Base-by-base conservation (phyloP, 2,888 invertebrate genomes). In the Luperina nickerlii region DNA sequence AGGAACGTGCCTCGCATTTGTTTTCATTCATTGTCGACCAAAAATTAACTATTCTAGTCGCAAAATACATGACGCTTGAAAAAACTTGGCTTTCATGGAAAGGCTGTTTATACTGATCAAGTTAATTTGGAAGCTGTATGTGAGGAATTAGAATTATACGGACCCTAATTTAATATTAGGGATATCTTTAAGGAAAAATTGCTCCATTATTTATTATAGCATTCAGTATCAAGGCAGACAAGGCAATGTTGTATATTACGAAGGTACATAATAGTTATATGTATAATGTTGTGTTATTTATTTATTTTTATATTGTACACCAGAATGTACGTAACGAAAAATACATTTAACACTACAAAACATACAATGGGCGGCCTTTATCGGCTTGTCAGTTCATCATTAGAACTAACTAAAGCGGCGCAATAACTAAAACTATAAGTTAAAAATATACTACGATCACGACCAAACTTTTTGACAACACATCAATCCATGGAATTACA, bases 1-100 rank as follows among this genome's bases (percentile, higher is more conserved):
- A 24, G 27, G 24, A 73, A 88, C 89, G 89, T 89, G 89, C 18
- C 70, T 74, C 27, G 88, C 82, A 76, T 88, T 78, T 78, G 84
- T 76, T 63, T n/a, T 32, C 67, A 27, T 75, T 89, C 81, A 87
- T 84, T 82, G 77, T 69, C 54, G 68, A n/a, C 63, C 63, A 75
- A 74, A 74, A 83, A 87, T 84, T 87, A 76, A 45, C 60, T 24
- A 87, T 87, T 82, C 87, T 24, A 4, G 67, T 76, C 70, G 48
- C 69, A 76, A 54, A 76, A 65, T 76, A 79, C 70, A 85, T 85
- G 68, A 66, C 68, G 8, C 48, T 66, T 24, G 69, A 60, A 70
- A 79, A 65, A 76, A 82, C 62, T 32, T 20, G 32, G 60, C n/a
- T 27, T 38, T 76, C 0, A 32, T 57, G 38, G 18, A 63, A 68